These are phyloP conservation scores for Helleia helle DNA, from an alignment of 2,888 invertebrate species.

Conservation along the genomic window DNA sequence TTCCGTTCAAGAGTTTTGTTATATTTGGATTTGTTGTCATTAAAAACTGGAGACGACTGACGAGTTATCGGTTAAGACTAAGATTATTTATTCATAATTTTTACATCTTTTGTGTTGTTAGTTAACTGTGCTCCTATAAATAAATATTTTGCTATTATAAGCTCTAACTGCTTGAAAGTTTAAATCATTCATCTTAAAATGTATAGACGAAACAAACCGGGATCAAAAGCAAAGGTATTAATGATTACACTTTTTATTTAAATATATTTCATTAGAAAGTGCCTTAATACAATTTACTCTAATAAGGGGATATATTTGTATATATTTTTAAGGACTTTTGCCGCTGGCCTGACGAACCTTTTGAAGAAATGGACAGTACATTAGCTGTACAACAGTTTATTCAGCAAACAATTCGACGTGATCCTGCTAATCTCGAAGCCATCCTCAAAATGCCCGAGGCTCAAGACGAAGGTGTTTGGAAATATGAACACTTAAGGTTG, in stretches of 20 bases:
- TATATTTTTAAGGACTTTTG: constrained; percentile 86
- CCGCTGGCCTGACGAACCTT: constrained; percentile 97
- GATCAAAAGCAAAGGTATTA: constrained; percentile 90
- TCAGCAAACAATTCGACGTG: constrained; percentile 95
- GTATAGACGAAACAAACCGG: constrained; percentile 91
- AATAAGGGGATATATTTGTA: background rate
- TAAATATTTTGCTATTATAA: background rate
- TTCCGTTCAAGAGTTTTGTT: too few relatives aligned
- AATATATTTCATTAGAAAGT: background rate
- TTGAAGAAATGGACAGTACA: constrained; percentile 99
- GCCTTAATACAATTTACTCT: background rate
- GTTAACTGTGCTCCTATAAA: background rate
- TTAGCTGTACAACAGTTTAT: constrained; percentile 99
- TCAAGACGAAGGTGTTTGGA: constrained; percentile 99
- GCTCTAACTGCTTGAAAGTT: background rate
- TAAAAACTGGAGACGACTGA: too few relatives aligned
- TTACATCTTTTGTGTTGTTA: background rate
- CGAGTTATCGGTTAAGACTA: too few relatives aligned
- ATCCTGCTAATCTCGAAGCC: constrained; percentile 93
- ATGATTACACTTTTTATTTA: background rate
- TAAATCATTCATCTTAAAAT: constrained; percentile 73
- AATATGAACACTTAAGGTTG: constrained; percentile 98
- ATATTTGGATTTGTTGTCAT: too few relatives aligned
- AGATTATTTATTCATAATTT: too few relatives aligned
- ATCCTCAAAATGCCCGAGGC: constrained; percentile 97